These are phyloP conservation scores for Diplazon laetatorius DNA, from an alignment of 2,888 invertebrate genomes.

Conservation along the genomic window DNA sequence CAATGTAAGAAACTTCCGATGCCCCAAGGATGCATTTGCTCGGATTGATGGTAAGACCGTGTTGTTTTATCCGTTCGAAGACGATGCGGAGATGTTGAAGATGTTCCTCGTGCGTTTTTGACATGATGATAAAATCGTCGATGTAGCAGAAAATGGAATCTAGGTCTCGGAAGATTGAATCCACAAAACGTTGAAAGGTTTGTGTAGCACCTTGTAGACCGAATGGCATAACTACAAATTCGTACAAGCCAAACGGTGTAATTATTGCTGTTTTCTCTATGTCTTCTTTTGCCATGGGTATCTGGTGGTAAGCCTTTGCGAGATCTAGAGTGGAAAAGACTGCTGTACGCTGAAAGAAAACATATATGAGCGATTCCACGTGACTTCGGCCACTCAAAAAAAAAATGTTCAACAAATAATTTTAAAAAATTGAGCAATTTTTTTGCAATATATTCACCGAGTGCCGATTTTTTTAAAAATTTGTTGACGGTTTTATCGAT, in stretches of 20 bases:
- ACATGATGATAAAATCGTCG: constrained; percentile 74
- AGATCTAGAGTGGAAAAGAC: constrained; percentile 64
- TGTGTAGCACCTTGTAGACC: constrained; percentile 75
- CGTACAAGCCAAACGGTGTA: constrained; percentile 73
- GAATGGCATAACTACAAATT: constrained; percentile 74
- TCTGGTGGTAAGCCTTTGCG: constrained; percentile 67
- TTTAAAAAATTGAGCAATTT: too few relatives aligned
- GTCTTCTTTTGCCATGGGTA: constrained; percentile 63
- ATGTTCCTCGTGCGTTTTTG: constrained; percentile 56
- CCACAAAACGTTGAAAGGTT: constrained; percentile 75
- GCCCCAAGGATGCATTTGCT: constrained; percentile 47
- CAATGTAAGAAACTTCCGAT: constrained; percentile 44
- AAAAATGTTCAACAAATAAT: too few relatives aligned
- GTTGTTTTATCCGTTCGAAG: constrained; percentile 32
- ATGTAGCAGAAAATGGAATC: constrained; percentile 70
- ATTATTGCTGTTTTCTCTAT: constrained; percentile 45
- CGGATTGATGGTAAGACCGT: constrained; percentile 5
- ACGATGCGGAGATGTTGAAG: constrained; percentile 50
- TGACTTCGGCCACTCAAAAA: too few relatives aligned
- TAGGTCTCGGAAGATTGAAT: constrained; percentile 65
- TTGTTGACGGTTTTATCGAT: too few relatives aligned
- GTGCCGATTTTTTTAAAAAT: too few relatives aligned
- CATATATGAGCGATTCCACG: too few relatives aligned
- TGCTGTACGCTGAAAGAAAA: too few relatives aligned
- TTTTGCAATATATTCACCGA: too few relatives aligned